A percentile compares a stretch with the other conserved stretches of the same genome.
Conservation (phyloP, 2,113 vertebrate species). For the Candoia aspera region DNA sequence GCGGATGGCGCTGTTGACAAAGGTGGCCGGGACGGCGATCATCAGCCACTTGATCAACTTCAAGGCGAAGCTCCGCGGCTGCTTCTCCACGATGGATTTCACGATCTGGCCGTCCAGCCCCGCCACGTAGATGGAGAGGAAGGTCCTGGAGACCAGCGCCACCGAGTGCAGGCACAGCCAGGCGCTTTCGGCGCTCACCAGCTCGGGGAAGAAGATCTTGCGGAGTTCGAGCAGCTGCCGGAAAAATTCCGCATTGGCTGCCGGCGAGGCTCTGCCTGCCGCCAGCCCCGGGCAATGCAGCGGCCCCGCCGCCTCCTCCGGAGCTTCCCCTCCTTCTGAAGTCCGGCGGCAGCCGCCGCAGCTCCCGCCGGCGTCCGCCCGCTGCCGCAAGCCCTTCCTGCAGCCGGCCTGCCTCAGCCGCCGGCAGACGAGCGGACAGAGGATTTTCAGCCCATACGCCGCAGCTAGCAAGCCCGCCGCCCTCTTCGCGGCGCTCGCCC, state of each 20-base stretch:
- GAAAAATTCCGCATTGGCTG: constrained; percentile 86
- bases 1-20: constrained; percentile 97
- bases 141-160: constrained; percentile 94
- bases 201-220: constrained; percentile 88
- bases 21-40: constrained; percentile 96
- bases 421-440: constrained; percentile 83
- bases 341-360: constrained; percentile 33
- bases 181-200: constrained; percentile 85
- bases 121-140: constrained; percentile 96
- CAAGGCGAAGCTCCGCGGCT: constrained; percentile 83
- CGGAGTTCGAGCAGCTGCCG: constrained; percentile 87
- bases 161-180: constrained; percentile 91
- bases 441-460: constrained; percentile 81
- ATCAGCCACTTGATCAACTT: constrained; percentile 93
- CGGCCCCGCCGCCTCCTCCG: constrained; percentile 3
- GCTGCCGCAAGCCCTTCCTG: constrained; percentile 20
- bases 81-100: constrained; percentile 95
- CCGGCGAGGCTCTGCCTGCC: constrained; percentile 72
- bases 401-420: constrained; percentile 67
- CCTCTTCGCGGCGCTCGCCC: constrained; percentile 78
- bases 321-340: neutral
- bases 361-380: constrained; percentile 11
- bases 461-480: constrained; percentile 85
- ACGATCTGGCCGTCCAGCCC: constrained; percentile 95
- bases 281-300: neutral